Conservation (phyloP, 2,113 vertebrate species). For the Grammomys dolichurus region DNA sequence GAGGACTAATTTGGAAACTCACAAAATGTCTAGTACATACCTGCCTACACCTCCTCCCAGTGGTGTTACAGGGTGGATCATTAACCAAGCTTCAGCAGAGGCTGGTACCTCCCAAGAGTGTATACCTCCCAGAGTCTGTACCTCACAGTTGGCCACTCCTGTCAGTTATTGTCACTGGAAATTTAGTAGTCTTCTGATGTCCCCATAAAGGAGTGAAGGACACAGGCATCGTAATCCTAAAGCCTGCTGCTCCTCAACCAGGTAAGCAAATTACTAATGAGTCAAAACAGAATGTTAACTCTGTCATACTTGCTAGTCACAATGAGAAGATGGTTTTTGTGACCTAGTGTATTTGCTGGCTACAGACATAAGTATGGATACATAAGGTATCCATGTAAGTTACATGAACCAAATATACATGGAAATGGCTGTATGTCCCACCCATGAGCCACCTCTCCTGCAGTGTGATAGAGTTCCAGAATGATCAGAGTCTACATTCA, state of each 20-base stretch:
- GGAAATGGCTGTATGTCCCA: no score
- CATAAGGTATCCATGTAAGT: neutral
- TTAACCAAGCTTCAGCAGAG: constrained; percentile 2
- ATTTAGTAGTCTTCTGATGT: neutral
- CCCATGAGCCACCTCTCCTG: neutral
- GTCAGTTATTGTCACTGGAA: neutral
- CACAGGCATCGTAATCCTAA: rapidly evolving
- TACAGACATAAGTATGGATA: neutral
- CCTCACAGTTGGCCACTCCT: neutral
- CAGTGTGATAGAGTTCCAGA: rapidly evolving
- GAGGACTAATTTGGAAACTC: neutral
- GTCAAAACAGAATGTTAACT: neutral
- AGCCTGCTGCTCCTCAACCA: neutral
- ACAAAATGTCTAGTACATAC: neutral
- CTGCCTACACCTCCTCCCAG: neutral
- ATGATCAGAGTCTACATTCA: rapidly evolving
- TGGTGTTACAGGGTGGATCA: neutral
- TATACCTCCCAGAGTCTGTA: neutral
- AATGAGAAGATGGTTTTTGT: neutral
- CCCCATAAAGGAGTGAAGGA: neutral
- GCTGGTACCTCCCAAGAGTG: neutral
- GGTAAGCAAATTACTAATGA: neutral
- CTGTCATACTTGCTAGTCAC: neutral
- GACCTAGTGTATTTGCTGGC: neutral
- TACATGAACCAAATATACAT: neutral